A percentile compares a stretch with the other conserved stretches of the same genome.
These are phyloP conservation scores for Xestia ashworthii DNA, from an alignment of 2,888 invertebrate species.

Conservation along the genomic window DNA sequence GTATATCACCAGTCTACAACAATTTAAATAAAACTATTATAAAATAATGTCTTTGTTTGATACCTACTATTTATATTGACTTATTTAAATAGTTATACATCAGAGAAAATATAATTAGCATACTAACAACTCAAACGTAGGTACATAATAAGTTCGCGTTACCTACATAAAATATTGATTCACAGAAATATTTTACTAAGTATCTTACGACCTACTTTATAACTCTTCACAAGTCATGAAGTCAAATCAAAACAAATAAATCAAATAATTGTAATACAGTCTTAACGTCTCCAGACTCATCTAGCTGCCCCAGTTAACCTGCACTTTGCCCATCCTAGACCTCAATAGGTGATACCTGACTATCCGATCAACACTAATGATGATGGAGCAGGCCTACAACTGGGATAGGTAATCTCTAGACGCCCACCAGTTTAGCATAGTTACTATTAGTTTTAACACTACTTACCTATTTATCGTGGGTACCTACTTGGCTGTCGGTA, in stretches of 20 bases:
- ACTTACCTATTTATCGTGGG: not conserved
- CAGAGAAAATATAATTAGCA: slow-evolving; percentile 2
- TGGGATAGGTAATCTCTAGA: slow-evolving; percentile 63
- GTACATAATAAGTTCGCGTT: not conserved
- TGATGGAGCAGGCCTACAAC: slow-evolving; percentile 72
- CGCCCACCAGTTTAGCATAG: slow-evolving; percentile 49
- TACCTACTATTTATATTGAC: not conserved
- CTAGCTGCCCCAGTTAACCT: slow-evolving; percentile 56
- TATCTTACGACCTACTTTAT: not conserved
- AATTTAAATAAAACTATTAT: not conserved
- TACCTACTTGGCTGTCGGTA: slow-evolving; percentile 3
- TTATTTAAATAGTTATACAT: not conserved
- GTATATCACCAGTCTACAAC: not conserved
- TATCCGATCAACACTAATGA: slow-evolving; percentile 74
- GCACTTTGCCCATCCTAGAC: slow-evolving; percentile 69
- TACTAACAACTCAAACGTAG: not conserved
- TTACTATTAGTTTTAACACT: not conserved
- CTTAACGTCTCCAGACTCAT: not conserved
- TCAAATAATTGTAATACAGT: slow-evolving; percentile 11
- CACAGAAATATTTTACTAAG: not conserved
- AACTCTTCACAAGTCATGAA: not conserved
- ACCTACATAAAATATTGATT: not conserved
- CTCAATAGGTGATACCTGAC: slow-evolving; percentile 65
- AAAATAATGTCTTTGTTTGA: not conserved
- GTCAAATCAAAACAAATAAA: not conserved